phyloP scores from a whole-genome alignment of 2,888 invertebrate genomes.

The Macaria notata region DNA sequence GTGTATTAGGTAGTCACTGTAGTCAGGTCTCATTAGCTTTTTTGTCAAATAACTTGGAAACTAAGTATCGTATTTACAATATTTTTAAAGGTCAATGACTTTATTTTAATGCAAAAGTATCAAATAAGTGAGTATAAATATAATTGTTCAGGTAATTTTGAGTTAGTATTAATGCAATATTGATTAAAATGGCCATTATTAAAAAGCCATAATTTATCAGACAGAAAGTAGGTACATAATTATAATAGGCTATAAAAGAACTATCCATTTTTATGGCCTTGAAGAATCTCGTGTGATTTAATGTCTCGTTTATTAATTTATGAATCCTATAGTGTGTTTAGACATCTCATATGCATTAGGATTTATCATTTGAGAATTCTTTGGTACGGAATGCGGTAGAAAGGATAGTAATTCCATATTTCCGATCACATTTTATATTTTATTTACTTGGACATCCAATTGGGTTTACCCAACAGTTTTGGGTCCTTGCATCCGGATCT shows the following conservation, averaged over 20 bases:
- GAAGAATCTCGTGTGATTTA: slow-evolving; percentile 19
- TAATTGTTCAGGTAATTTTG: too few species aligned
- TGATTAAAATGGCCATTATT: too few species aligned
- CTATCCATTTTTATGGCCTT: slow-evolving; percentile 17
- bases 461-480: slow-evolving; percentile 18
- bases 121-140: too few species aligned
- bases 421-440: slow-evolving; percentile 1
- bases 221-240: too few species aligned
- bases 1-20: too few species aligned
- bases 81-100: too few species aligned
- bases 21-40: too few species aligned
- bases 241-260: slow-evolving; percentile 1
- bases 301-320: slow-evolving; percentile 11
- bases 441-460: slow-evolving; percentile 4
- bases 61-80: too few species aligned
- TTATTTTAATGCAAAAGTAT: too few species aligned
- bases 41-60: too few species aligned
- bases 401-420: slow-evolving; percentile 19
- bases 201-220: too few species aligned
- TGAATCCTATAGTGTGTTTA: slow-evolving; percentile 12
- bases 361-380: slow-evolving; percentile 19
- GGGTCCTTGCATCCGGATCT: not conserved
- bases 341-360: slow-evolving; percentile 19
- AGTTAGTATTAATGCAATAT: too few species aligned
- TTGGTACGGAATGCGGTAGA: slow-evolving; percentile 22